phyloP scores from a whole-genome alignment of 2,113 vertebrate genomes.

The Marmota monax region DNA sequence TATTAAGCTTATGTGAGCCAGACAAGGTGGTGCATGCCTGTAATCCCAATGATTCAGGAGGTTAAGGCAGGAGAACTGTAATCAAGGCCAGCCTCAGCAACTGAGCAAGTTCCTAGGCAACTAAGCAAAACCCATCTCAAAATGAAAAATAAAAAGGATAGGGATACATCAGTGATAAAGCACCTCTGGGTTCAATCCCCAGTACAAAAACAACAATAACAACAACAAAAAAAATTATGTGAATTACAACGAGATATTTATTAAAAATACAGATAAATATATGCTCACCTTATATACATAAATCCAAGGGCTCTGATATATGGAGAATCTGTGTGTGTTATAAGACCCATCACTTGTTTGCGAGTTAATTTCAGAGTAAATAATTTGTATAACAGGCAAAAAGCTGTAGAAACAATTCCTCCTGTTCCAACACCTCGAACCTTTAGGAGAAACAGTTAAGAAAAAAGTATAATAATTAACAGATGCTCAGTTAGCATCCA shows the following conservation, averaged over 20 bases:
- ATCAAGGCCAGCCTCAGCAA: no score
- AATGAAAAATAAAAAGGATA: no score
- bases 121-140: no score
- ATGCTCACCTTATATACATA: constrained; percentile 98
- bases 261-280: constrained; percentile 35
- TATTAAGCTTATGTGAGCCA: constrained; percentile 58
- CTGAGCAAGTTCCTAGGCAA: no score
- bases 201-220: no score
- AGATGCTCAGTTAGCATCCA: constrained; percentile 57
- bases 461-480: constrained; percentile 58
- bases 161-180: no score
- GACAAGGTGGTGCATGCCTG: no score
- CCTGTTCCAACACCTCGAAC: constrained; percentile 99
- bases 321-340: constrained; percentile 98
- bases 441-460: constrained; percentile 85
- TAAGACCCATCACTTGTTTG: constrained; percentile 99
- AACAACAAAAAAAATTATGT: neutral
- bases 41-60: no score
- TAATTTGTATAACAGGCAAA: constrained; percentile 98
- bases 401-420: constrained; percentile 99
- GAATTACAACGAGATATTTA: constrained; percentile 45
- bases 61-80: no score
- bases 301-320: constrained; percentile 99
- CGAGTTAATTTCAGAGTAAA: constrained; percentile 99
- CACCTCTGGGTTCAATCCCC: no score